Percentiles rank a stretch among this genome's conserved stretches.
Evolutionary conservation across 2,888 invertebrate genomes (phyloP).

Genomic region (Orthosia gothica): DNA sequence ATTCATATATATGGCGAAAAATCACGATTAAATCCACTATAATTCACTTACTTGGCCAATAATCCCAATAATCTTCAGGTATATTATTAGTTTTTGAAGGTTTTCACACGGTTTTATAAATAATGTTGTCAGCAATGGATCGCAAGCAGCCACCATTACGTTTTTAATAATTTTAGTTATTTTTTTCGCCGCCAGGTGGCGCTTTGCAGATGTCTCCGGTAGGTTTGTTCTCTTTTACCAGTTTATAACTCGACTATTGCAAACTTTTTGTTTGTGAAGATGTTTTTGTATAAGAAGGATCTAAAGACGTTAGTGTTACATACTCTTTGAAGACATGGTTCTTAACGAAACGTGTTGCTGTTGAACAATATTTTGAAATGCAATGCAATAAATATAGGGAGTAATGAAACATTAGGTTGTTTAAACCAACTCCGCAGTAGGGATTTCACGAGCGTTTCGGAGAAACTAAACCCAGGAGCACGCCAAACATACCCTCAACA

Average conservation of each 20-base stretch:
- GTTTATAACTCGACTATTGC: constrained; percentile 18
- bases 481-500: no score
- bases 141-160: constrained; percentile 89
- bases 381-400: no score
- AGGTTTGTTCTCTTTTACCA: constrained; percentile 27
- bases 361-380: background rate
- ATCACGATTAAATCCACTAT: constrained; percentile 37
- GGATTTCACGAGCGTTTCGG: no score
- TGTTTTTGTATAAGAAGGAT: background rate
- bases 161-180: constrained; percentile 67
- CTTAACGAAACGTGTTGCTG: background rate
- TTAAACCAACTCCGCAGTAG: no score
- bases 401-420: no score
- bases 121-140: constrained; percentile 90
- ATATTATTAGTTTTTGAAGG: constrained; percentile 81
- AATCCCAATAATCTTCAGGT: constrained; percentile 63
- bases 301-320: no score
- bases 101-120: constrained; percentile 80
- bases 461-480: no score
- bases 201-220: constrained; percentile 59
- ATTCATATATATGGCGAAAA: constrained; percentile 29
- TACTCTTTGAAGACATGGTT: no score
- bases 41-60: constrained; percentile 74
- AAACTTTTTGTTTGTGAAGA: background rate
- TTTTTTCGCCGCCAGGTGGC: constrained; percentile 53